phyloP scores from a whole-genome alignment of 2,888 invertebrate species.

The Scaptomyza cyrtandrae region DNA sequence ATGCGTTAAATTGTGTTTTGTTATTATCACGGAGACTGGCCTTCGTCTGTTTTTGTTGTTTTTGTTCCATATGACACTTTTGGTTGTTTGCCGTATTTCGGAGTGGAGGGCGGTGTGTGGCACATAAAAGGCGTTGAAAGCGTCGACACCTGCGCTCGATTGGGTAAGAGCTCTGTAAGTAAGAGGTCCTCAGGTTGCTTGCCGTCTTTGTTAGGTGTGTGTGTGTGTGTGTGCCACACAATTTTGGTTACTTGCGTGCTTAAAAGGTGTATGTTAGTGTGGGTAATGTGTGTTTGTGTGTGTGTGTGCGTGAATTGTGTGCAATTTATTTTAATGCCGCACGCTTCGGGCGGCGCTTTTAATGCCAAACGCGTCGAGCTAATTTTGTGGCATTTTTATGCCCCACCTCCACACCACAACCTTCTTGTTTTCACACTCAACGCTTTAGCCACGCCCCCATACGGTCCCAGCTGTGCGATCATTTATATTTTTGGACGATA shows the following conservation, averaged over 20 bases:
- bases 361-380: constrained; percentile 77
- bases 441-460: constrained; percentile 33
- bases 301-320: constrained; percentile 61
- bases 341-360: constrained; percentile 76
- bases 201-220: constrained; percentile 41
- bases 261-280: constrained; percentile 12
- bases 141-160: constrained; percentile 69
- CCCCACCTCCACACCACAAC: constrained; percentile 10
- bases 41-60: constrained; percentile 27
- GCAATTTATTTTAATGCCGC: constrained; percentile 77
- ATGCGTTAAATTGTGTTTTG: constrained; percentile 76
- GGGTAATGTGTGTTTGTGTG: constrained; percentile 17
- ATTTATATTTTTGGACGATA: constrained; percentile 65
- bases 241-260: constrained; percentile 43
- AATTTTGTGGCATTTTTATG: constrained; percentile 77
- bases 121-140: constrained; percentile 73
- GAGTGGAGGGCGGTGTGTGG: background rate
- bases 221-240: constrained; percentile 21
- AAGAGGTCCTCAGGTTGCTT: constrained; percentile 31
- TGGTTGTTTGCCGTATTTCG: background rate
- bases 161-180: constrained; percentile 34
- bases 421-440: constrained; percentile 11
- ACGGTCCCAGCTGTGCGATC: constrained; percentile 74
- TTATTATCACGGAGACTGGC: constrained; percentile 64
- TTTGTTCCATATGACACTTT: constrained; percentile 70